phyloP scores from a whole-genome alignment of 2,113 vertebrate genomes.

The Chascanopsetta lugubris region DNA sequence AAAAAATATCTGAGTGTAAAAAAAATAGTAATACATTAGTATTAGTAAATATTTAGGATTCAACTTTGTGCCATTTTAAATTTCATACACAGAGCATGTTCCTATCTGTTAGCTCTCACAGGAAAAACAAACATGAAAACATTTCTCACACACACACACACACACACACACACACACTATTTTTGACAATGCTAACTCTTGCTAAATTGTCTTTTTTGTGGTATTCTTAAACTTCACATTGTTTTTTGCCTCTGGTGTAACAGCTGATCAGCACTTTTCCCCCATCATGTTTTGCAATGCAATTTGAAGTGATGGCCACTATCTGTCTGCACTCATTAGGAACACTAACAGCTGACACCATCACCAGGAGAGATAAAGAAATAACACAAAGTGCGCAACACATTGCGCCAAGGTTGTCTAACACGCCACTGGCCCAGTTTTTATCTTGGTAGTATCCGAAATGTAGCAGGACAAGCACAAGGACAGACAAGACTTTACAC shows the following conservation, averaged over 20 bases:
- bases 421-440: slow-evolving; percentile 16
- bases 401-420: not conserved
- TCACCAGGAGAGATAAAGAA: not conserved
- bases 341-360: not conserved
- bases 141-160: too few relatives aligned
- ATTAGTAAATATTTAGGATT: too few relatives aligned
- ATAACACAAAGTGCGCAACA: not conserved
- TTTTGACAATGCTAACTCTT: too few relatives aligned
- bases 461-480: not conserved
- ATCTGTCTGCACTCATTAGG: not conserved
- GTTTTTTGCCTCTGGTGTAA: not conserved
- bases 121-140: too few relatives aligned
- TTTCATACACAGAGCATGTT: too few relatives aligned
- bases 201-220: too few relatives aligned
- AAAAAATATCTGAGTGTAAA: too few relatives aligned
- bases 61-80: too few relatives aligned
- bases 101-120: too few relatives aligned
- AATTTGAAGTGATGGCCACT: not conserved
- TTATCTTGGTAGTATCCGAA: not conserved
- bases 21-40: too few relatives aligned
- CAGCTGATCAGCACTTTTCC: not conserved
- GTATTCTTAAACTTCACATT: too few relatives aligned
- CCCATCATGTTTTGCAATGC: not conserved
- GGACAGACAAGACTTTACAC: not conserved
- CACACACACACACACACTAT: too few relatives aligned